These are phyloP conservation scores for Physeter macrocephalus DNA, from an alignment of 2,113 vertebrate species.

Conservation along the genomic window DNA sequence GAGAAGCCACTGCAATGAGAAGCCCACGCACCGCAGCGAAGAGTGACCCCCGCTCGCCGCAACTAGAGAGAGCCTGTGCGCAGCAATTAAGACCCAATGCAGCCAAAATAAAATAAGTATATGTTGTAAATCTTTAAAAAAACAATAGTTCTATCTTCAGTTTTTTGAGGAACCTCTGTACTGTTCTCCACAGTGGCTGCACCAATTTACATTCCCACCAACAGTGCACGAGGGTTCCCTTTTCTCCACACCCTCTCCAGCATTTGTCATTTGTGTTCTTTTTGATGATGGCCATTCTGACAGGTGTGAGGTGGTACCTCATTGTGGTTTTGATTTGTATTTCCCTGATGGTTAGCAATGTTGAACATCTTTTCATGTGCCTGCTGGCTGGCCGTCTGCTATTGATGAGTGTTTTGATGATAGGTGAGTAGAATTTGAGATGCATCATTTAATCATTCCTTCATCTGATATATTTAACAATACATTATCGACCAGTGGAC, in stretches of 20 bases:
- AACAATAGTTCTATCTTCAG: too few relatives aligned
- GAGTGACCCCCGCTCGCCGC: too few relatives aligned
- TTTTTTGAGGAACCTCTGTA: neutral
- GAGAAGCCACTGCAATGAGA: too few relatives aligned
- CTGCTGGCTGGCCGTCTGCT: neutral
- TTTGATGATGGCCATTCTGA: fast-evolving
- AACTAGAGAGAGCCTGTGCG: too few relatives aligned
- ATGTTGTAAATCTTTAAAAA: too few relatives aligned
- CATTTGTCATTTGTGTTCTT: neutral
- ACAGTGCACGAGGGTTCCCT: fast-evolving
- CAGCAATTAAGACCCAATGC: too few relatives aligned
- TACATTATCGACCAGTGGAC: neutral
- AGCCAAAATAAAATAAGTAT: too few relatives aligned
- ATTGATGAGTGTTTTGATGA: neutral
- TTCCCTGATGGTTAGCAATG: neutral
- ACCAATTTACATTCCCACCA: fast-evolving
- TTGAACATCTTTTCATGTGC: neutral
- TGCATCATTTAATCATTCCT: neutral
- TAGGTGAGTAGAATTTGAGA: neutral
- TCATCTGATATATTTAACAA: neutral
- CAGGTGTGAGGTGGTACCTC: neutral
- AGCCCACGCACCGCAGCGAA: too few relatives aligned
- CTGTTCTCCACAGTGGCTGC: fast-evolving
- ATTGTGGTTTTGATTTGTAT: neutral
- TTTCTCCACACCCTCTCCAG: neutral